Conservation (phyloP, 2,113 vertebrate genomes). For the Mastomys natalensis region DNA sequence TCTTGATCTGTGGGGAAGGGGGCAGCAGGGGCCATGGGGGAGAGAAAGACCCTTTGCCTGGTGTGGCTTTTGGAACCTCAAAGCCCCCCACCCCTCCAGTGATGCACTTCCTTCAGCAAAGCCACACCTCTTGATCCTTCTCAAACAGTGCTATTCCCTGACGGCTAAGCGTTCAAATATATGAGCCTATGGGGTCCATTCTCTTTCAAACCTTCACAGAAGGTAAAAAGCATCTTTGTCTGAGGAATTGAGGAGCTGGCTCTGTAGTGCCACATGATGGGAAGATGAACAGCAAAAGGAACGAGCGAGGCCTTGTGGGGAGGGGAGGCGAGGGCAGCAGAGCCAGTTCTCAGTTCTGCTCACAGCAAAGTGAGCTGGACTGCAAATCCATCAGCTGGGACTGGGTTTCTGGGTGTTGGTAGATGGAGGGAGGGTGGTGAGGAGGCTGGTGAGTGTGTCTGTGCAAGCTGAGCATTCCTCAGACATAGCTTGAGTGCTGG, state of each 20-base stretch:
- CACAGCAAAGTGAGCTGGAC: neutral
- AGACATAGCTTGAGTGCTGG: neutral
- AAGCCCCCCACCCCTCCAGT: neutral
- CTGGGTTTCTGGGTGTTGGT: neutral
- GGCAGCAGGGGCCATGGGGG: neutral
- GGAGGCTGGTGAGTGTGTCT: neutral
- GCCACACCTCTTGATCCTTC: neutral
- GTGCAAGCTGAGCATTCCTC: neutral
- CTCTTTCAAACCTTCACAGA: neutral
- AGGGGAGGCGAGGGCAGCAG: neutral
- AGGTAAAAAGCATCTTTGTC: neutral
- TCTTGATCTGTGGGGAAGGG: neutral
- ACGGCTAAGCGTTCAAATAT: neutral
- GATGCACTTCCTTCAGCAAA: neutral
- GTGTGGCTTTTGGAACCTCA: neutral
- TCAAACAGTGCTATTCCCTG: neutral
- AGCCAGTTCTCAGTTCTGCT: fast-evolving
- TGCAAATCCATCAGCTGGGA: neutral
- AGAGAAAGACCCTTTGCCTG: neutral
- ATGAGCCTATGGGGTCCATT: neutral
- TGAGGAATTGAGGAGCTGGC: neutral
- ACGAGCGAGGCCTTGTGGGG: fast-evolving
- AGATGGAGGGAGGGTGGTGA: neutral
- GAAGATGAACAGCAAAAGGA: too few species aligned
- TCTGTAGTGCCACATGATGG: fast-evolving